Evolutionary conservation across 2,113 vertebrate genomes (phyloP).

Genomic region (Lasiurus borealis): DNA sequence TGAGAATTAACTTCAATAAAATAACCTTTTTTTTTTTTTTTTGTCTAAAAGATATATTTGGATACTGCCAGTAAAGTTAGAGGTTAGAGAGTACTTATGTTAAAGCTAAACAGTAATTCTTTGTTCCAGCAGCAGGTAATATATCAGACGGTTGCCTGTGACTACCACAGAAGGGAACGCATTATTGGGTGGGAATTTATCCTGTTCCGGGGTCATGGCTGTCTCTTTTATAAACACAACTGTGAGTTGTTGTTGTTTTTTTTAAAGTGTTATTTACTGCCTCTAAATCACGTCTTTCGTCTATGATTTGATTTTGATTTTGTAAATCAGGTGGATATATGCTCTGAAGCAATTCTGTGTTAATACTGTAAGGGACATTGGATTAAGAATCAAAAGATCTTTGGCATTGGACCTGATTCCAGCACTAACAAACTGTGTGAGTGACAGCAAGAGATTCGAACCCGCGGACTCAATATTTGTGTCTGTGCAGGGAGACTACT

Average conservation of each 20-base stretch:
- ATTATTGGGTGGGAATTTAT: background rate
- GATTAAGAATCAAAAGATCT: background rate
- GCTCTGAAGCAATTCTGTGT: background rate
- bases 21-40: constrained; percentile 23
- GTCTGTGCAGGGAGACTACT: background rate
- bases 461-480: background rate
- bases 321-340: background rate
- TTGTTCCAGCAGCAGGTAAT: constrained; percentile 4
- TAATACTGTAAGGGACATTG: background rate
- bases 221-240: background rate
- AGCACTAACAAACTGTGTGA: background rate
- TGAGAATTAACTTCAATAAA: constrained; percentile 51
- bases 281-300: background rate
- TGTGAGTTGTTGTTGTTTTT: background rate
- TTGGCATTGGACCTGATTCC: background rate
- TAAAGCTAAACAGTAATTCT: constrained; percentile 30
- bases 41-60: constrained; percentile 38
- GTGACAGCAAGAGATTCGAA: background rate
- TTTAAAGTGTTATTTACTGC: background rate
- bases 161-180: background rate
- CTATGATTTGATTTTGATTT: background rate
- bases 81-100: background rate
- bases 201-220: background rate
- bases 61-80: background rate
- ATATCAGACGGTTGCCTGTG: background rate